phyloP scores from a whole-genome alignment of 2,113 vertebrate genomes.

The Cynopterus brachyotis region DNA sequence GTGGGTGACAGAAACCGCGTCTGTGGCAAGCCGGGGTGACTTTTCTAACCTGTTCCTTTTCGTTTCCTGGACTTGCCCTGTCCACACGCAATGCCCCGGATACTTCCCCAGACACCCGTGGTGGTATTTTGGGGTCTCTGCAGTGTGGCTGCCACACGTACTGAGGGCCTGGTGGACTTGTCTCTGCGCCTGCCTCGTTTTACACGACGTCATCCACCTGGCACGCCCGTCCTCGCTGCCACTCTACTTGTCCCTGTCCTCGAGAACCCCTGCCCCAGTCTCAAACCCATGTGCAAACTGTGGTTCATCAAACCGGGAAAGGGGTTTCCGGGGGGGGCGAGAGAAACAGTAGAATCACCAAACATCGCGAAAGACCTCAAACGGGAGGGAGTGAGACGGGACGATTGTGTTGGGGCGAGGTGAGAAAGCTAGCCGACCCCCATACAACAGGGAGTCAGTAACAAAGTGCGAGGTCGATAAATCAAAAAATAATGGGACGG shows the following conservation, averaged over 20 bases:
- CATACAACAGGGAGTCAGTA: not conserved
- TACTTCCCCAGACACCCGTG: not conserved
- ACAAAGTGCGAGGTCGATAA: not conserved
- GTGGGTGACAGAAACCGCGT: not conserved
- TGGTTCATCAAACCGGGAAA: not conserved
- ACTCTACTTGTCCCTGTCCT: not conserved
- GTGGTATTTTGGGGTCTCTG: not conserved
- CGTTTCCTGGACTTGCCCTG: not conserved
- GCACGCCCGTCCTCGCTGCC: rapidly evolving
- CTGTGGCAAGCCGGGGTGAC: not conserved
- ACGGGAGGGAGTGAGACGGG: not conserved
- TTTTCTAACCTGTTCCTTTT: not conserved
- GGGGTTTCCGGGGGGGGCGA: not conserved
- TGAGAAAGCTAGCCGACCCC: not conserved
- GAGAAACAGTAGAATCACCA: not conserved
- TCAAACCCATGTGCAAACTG: not conserved
- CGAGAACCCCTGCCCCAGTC: not conserved
- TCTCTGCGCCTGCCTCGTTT: not conserved
- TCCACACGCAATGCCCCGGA: not conserved
- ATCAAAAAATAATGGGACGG: not conserved
- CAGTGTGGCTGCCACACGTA: rapidly evolving
- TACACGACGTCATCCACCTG: not conserved
- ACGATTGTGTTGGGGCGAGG: too few species aligned
- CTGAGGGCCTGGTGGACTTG: rapidly evolving
- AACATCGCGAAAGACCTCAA: not conserved